Percentiles rank a stretch among this genome's conserved stretches.
Evolutionary conservation across 1,140 invertebrate genomes (phyloP).

Genomic region (Psix sp.): DNA sequence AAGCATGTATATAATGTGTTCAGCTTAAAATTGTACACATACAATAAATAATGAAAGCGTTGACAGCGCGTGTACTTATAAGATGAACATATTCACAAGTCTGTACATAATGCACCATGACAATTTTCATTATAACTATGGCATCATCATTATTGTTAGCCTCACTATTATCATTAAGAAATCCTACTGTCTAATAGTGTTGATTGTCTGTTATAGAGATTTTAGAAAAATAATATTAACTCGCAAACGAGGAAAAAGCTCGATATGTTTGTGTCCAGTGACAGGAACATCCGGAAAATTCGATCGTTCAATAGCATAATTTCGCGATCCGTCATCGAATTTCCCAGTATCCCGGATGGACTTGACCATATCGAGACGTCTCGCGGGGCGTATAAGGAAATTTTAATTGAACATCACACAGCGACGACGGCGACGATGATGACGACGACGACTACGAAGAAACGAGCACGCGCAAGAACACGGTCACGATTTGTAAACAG

Average conservation of each 20-base stretch:
- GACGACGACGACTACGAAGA: conserved; percentile 27
- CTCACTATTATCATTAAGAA: conserved; percentile 64
- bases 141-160: conserved; percentile 64
- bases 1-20: conserved; percentile 63
- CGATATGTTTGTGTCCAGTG: conserved; percentile 15
- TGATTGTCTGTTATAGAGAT: conserved; percentile 67
- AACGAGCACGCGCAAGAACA: conserved; percentile 33
- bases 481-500: conserved; percentile 28
- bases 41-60: conserved; percentile 47
- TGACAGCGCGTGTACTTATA: conserved; percentile 39
- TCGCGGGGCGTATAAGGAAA: conserved; percentile 1
- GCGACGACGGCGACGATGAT: no score
- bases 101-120: conserved; percentile 51
- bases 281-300: background rate
- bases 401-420: conserved; percentile 8
- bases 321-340: background rate
- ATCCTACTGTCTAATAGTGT: conserved; percentile 71
- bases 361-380: no score
- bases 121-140: conserved; percentile 60
- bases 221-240: conserved; percentile 46
- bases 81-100: conserved; percentile 51
- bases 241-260: conserved; percentile 4
- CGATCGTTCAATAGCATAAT: conserved; percentile 7
- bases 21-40: conserved; percentile 49
- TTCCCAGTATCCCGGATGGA: background rate